Conservation (phyloP, 2,797 vertebrate species). For the Zenarchopterus dispar region DNA sequence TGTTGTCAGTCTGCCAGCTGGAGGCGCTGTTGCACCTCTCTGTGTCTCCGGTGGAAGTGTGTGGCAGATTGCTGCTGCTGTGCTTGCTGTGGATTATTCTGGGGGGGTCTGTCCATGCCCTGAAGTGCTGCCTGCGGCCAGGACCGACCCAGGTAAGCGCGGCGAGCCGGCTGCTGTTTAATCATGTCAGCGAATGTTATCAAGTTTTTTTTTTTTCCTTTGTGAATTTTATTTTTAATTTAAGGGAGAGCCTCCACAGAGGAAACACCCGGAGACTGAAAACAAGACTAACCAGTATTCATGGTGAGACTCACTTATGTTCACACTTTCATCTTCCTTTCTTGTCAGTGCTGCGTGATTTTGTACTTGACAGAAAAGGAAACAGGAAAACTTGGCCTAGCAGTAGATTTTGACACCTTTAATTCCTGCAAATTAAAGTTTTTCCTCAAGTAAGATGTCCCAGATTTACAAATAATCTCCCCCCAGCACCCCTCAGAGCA, state of each 20-base stretch:
- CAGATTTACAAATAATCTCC: background rate
- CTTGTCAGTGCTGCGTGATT: background rate
- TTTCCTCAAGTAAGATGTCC: no score
- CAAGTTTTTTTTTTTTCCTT: slow-evolving; percentile 19
- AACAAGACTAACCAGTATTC: slow-evolving; percentile 19
- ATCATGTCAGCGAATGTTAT: background rate
- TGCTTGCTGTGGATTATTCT: slow-evolving; percentile 54
- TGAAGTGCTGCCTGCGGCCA: slow-evolving; percentile 37
- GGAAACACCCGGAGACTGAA: slow-evolving; percentile 27
- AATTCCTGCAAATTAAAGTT: no score
- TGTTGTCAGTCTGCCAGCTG: slow-evolving; percentile 71
- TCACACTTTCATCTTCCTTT: background rate
- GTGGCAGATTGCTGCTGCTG: slow-evolving; percentile 54
- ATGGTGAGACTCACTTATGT: slow-evolving; percentile 56
- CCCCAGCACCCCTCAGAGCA: slow-evolving; percentile 33
- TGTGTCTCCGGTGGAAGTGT: slow-evolving; percentile 25
- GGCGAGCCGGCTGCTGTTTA: background rate
- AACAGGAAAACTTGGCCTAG: no score
- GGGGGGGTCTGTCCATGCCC: slow-evolving; percentile 32
- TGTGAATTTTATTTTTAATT: slow-evolving; percentile 32
- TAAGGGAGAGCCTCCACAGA: slow-evolving; percentile 34
- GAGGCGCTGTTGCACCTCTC: slow-evolving; percentile 65
- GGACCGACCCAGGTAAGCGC: slow-evolving; percentile 47
- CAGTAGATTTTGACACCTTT: no score
- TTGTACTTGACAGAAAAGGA: no score